Evolutionary conservation across 2,797 vertebrate genomes (phyloP).

Genomic region (Danio aesculapii): DNA sequence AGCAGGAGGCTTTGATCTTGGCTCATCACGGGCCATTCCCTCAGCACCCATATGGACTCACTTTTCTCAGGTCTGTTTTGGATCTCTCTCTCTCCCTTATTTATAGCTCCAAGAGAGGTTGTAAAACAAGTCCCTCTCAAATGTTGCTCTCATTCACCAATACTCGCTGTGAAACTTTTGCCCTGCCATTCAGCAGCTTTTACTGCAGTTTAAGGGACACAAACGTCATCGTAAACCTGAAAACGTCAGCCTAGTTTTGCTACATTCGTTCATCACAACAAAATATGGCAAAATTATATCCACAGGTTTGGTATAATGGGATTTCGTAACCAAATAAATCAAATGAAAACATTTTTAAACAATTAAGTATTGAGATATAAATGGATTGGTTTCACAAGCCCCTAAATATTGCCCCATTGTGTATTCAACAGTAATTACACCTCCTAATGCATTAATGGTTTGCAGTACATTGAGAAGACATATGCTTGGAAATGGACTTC

Average conservation of each 20-base stretch:
- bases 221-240: slow-evolving; percentile 42
- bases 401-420: slow-evolving; percentile 27
- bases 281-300: not conserved
- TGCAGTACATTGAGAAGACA: slow-evolving; percentile 43
- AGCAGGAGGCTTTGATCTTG: slow-evolving; percentile 61
- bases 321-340: not conserved
- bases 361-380: not conserved
- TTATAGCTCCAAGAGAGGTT: slow-evolving; percentile 64
- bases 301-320: not conserved
- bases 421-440: slow-evolving; percentile 14
- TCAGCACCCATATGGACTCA: slow-evolving; percentile 68
- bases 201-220: slow-evolving; percentile 25
- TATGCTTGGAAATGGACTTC: slow-evolving; percentile 21
- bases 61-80: slow-evolving; percentile 66
- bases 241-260: not conserved
- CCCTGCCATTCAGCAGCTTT: slow-evolving; percentile 34
- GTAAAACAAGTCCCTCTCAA: slow-evolving; percentile 68
- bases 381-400: not conserved
- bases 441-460: slow-evolving; percentile 49
- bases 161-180: slow-evolving; percentile 51
- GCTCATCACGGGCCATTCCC: slow-evolving; percentile 57
- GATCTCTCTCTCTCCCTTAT: slow-evolving; percentile 61
- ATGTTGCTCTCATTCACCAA: slow-evolving; percentile 41
- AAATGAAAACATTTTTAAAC: not conserved
- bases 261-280: not conserved